Evolutionary conservation across 2,888 invertebrate species (phyloP).

Genomic region (Heliconius ismenius): DNA sequence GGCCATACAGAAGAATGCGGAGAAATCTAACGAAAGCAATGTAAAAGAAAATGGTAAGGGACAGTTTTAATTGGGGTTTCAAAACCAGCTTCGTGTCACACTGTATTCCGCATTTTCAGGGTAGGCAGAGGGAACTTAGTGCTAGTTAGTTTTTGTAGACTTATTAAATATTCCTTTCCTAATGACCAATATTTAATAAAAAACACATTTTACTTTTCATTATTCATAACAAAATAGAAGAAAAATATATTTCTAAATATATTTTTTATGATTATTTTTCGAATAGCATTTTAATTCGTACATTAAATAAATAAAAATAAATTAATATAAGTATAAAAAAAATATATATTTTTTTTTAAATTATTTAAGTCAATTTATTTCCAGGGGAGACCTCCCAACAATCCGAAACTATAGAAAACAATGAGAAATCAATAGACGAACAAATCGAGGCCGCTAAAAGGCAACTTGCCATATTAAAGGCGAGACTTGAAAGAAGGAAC

Average conservation of each 20-base stretch:
- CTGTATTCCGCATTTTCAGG: no score
- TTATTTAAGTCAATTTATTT: neutral
- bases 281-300: no score
- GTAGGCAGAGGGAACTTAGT: no score
- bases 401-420: constrained; percentile 35
- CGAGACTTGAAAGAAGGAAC: constrained; percentile 91
- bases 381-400: constrained; percentile 62
- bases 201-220: no score
- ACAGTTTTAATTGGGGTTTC: neutral
- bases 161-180: no score
- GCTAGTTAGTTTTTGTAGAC: no score
- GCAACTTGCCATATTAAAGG: constrained; percentile 88
- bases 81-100: no score
- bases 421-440: constrained; percentile 67
- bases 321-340: neutral
- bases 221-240: no score
- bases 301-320: neutral
- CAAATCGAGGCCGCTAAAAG: constrained; percentile 83
- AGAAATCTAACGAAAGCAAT: constrained; percentile 45
- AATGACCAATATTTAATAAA: no score
- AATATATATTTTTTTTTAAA: no score
- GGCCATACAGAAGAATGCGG: constrained; percentile 68
- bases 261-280: no score
- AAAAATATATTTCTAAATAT: no score
- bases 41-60: constrained; percentile 69